Conservation (phyloP, 2,797 vertebrate genomes). For the Xiphophorus birchmanni region DNA sequence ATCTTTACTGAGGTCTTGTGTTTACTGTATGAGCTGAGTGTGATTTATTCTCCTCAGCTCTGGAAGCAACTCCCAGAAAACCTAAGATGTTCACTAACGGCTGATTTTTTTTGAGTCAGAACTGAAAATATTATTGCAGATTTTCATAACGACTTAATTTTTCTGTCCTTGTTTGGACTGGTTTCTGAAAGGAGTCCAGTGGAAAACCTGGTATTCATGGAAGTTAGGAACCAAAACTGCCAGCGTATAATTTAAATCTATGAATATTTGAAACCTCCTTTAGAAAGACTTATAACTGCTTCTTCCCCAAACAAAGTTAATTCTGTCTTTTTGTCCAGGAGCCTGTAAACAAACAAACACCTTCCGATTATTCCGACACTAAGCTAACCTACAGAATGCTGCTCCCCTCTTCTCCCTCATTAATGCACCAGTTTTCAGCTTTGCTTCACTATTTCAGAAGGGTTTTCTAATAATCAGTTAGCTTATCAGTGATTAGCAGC, state of each 20-base stretch:
- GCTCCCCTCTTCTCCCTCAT: background rate
- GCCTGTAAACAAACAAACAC: background rate
- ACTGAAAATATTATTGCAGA: background rate
- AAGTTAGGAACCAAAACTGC: no score
- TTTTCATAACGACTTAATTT: background rate
- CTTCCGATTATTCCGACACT: background rate
- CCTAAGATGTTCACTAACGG: background rate
- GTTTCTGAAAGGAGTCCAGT: background rate
- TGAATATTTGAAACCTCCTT: no score
- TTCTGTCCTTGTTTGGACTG: background rate
- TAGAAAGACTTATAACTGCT: no score
- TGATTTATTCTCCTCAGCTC: background rate
- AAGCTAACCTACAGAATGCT: background rate
- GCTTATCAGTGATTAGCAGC: background rate
- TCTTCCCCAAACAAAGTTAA: background rate
- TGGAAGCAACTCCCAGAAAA: background rate
- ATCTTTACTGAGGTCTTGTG: background rate
- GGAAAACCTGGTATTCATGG: no score
- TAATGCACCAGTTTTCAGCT: no score
- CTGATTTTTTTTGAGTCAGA: background rate
- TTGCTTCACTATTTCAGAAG: background rate
- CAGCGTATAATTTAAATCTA: no score
- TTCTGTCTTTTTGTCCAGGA: background rate
- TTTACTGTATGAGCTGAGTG: background rate
- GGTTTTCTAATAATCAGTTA: background rate